Evolutionary conservation across 2,113 vertebrate species (phyloP).

Genomic region (Mellivora capensis): DNA sequence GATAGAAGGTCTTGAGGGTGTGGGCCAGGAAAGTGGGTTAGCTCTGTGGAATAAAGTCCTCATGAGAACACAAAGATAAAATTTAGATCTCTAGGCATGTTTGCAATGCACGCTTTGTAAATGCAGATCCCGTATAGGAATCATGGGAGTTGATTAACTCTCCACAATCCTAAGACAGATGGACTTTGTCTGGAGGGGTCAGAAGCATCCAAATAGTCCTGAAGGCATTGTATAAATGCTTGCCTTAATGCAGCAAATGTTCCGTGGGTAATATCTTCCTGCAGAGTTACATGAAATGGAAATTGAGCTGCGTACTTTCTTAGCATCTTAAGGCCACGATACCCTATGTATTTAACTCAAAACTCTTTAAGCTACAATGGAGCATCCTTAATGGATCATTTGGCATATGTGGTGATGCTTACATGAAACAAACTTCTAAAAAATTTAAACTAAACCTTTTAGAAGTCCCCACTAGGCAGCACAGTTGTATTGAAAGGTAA

Average conservation of each 20-base stretch:
- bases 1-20: not conserved
- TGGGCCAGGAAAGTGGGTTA: not conserved
- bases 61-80: not conserved
- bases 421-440: slow-evolving; percentile 65
- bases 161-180: not conserved
- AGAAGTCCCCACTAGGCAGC: slow-evolving; percentile 50
- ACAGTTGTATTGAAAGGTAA: slow-evolving; percentile 38
- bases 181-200: not conserved
- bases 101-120: not conserved
- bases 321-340: not conserved
- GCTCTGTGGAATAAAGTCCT: not conserved
- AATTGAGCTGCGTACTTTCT: slow-evolving; percentile 40
- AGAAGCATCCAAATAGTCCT: not conserved
- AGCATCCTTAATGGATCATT: slow-evolving; percentile 56
- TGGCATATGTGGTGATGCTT: slow-evolving; percentile 48
- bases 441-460: slow-evolving; percentile 69
- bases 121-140: not conserved
- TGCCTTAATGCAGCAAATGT: slow-evolving; percentile 17
- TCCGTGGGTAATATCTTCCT: slow-evolving; percentile 39
- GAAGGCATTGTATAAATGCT: not conserved
- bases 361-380: slow-evolving; percentile 44
- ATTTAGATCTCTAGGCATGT: not conserved
- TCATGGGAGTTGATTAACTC: not conserved
- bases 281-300: slow-evolving; percentile 9
- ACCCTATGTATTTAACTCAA: slow-evolving; percentile 40